Evolutionary conservation across 1,140 invertebrate genomes (phyloP), one percentile per base, ranked within the genome.

Genomic region (Drosophila ficusphila): DNA sequence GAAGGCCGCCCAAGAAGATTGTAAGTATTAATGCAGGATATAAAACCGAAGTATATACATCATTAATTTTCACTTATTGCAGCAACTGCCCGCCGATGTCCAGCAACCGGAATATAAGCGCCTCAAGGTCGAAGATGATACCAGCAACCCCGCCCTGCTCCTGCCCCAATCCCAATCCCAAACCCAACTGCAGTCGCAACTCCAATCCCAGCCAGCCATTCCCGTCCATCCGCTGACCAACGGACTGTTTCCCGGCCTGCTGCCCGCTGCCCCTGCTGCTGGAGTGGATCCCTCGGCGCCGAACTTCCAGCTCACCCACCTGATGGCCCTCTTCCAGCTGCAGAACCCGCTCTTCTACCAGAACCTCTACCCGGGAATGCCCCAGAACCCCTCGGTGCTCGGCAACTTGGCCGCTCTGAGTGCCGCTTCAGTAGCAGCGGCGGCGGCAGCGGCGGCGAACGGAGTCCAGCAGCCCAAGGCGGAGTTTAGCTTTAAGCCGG

Each of bases 291-390:
- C 68, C 14, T 65, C 56, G 14, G 64, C 79, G 21, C 79, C 90
- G 12, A 91, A 90, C 62, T 82, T 91, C 51, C 90, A 91, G 44
- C 62, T 90, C 38, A 91, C 90, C 0, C 90, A 91, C 38, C 41
- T 91, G 31, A 91, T 91, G 90, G 90, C 90, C 4, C 64, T 91
- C 1, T 91, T 91, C 25, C 90, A 91, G 53, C 64, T 91, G 25
- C 90, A 91, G 53, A 90, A 91, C 47, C 90, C 90, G 36, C 82
- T 91, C n/a, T 91, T 91, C 86, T 91, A 91, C 76, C 90, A 91
- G 33, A 91, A 91, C 51, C 68, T 91, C 9, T 90, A 90, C 53
- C 89, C 89, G 0, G 85, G 67, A 12, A 56, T 82, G 53, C 60
- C 77, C 3, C 82, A 75, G 18, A 88, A 82, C 31, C 38, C 60